These are phyloP conservation scores for Nematopogon swammerdamellus DNA, from an alignment of 2,888 invertebrate species.

Conservation along the genomic window DNA sequence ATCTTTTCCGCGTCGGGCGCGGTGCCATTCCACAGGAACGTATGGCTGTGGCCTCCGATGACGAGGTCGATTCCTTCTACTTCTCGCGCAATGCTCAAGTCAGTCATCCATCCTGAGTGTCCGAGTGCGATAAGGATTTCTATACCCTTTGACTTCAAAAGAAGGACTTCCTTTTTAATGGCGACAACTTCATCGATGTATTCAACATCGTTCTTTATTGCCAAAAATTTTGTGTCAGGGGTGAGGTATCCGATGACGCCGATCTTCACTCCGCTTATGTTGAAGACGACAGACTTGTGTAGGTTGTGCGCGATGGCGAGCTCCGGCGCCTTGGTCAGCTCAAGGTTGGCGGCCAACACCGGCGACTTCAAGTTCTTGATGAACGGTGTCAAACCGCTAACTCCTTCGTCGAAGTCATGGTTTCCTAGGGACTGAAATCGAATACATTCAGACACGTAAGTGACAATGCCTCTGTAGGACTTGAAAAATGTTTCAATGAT, in stretches of 20 bases:
- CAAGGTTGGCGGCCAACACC: conserved; percentile 73
- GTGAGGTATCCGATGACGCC: conserved; percentile 88
- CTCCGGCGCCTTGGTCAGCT: conserved; percentile 61
- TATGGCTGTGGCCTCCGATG: conserved; percentile 89
- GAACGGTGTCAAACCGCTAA: conserved; percentile 71
- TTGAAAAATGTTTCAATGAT: too few relatives aligned
- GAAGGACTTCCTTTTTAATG: conserved; percentile 62
- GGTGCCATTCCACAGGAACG: conserved; percentile 78
- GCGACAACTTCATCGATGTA: conserved; percentile 68
- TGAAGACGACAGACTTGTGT: conserved; percentile 63
- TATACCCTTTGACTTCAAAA: conserved; percentile 61
- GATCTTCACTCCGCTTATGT: conserved; percentile 62
- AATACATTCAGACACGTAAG: too few relatives aligned
- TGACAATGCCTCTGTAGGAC: too few relatives aligned
- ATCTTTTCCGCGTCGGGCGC: conserved; percentile 67
- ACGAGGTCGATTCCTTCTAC: conserved; percentile 82
- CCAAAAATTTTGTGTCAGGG: conserved; percentile 67
- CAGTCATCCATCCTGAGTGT: conserved; percentile 80
- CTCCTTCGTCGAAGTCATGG: conserved; percentile 87
- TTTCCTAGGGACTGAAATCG: conserved; percentile 85
- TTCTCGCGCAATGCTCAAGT: conserved; percentile 70
- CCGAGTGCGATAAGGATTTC: conserved; percentile 85
- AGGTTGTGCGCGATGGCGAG: conserved; percentile 52
- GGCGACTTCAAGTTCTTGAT: conserved; percentile 68
- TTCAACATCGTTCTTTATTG: conserved; percentile 52